Percentiles rank a stretch among this genome's conserved stretches.
Conservation (phyloP, 2,113 vertebrate genomes). For the Vidua chalybeata region DNA sequence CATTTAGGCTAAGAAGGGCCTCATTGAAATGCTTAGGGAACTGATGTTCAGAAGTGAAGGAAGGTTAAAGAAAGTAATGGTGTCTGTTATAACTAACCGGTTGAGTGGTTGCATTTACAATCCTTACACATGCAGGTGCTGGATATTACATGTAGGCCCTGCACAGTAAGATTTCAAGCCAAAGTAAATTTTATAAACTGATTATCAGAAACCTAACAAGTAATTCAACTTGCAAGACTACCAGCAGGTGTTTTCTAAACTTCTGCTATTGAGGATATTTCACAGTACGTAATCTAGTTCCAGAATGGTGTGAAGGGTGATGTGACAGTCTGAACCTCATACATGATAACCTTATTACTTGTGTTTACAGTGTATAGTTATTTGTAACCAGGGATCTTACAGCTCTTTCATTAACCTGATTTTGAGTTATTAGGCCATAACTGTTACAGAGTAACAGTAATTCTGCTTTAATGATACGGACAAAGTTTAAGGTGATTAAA, state of each 20-base stretch:
- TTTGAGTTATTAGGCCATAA: not conserved
- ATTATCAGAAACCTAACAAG: not conserved
- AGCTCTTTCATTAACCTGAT: not conserved
- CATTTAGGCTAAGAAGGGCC: not conserved
- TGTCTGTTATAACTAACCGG: not conserved
- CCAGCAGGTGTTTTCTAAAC: not conserved
- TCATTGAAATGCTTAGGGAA: not conserved
- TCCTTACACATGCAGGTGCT: not conserved
- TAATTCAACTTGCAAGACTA: not conserved
- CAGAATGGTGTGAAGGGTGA: not conserved
- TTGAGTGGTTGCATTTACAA: not conserved
- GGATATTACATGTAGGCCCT: not conserved
- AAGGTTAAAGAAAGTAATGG: not conserved
- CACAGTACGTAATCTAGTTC: not conserved
- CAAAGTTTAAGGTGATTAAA: not conserved
- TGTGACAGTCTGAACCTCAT: not conserved
- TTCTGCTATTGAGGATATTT: not conserved
- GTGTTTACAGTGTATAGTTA: not conserved
- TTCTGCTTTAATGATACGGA: not conserved
- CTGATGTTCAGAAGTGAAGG: not conserved
- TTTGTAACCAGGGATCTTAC: not conserved
- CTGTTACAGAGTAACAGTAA: not conserved
- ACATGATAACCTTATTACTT: not conserved
- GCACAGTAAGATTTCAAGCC: not conserved
- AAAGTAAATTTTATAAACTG: not conserved